phyloP scores from a whole-genome alignment of 53 echinoderm and acorn worm species.

The Paracentrotus lividus region DNA sequence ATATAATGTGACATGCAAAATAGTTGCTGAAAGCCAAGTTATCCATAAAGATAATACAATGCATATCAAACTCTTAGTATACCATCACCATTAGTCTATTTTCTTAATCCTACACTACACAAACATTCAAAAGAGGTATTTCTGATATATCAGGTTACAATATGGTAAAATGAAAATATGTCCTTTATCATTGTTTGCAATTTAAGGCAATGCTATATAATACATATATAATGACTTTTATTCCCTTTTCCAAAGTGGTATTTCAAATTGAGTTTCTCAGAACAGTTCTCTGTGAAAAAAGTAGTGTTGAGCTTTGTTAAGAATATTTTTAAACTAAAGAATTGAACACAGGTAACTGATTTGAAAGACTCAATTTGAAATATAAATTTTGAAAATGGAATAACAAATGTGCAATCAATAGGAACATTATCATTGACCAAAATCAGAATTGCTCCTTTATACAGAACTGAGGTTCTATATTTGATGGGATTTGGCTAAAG shows the following conservation, averaged over 20 bases:
- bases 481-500: not conserved
- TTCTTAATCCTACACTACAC: not conserved
- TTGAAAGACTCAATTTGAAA: not conserved
- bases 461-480: not conserved
- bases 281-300: too few relatives aligned
- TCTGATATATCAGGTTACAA: not conserved
- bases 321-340: not conserved
- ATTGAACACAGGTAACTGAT: not conserved
- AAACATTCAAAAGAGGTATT: not conserved
- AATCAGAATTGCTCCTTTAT: not conserved
- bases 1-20: constrained; percentile 12
- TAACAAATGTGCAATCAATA: not conserved
- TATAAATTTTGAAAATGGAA: not conserved
- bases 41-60: not conserved
- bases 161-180: not conserved
- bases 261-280: not conserved
- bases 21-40: not conserved
- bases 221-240: not conserved
- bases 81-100: not conserved
- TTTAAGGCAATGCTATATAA: too few relatives aligned
- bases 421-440: not conserved
- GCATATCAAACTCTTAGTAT: not conserved
- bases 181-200: not conserved
- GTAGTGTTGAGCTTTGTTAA: not conserved
- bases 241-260: not conserved